These are phyloP conservation scores for Spisula solida DNA, from an alignment of 2,888 invertebrate species.

Conservation along the genomic window DNA sequence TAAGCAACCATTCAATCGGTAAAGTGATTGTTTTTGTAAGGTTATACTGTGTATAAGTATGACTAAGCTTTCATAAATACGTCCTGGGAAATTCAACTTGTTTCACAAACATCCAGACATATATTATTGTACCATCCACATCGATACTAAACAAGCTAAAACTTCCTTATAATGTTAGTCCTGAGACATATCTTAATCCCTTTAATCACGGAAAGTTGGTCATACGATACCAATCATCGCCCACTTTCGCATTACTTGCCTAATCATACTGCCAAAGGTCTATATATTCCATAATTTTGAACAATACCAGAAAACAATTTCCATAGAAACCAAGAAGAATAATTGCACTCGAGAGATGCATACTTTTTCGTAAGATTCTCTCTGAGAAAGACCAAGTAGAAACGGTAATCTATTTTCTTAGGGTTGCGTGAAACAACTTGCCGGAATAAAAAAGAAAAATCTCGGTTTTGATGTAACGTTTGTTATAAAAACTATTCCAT, in stretches of 20 bases:
- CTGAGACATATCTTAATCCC: not conserved
- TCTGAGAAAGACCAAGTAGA: not conserved
- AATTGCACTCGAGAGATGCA: not conserved
- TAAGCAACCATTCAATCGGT: too few relatives aligned
- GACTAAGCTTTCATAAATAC: too few relatives aligned
- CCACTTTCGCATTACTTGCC: not conserved
- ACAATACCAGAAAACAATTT: conserved; percentile 20
- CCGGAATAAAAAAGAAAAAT: not conserved
- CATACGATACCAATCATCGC: not conserved
- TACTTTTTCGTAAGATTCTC: not conserved
- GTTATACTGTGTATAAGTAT: too few relatives aligned
- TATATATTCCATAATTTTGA: not conserved
- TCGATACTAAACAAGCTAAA: not conserved
- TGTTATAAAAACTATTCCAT: not conserved
- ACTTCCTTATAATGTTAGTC: not conserved
- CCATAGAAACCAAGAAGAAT: conserved; percentile 2
- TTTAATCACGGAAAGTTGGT: conserved; percentile 4
- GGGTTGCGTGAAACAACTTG: not conserved
- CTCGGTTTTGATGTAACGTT: not conserved
- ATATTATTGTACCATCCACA: not conserved
- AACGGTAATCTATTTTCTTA: not conserved
- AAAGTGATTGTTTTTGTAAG: too few relatives aligned
- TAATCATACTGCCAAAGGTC: conserved; percentile 1
- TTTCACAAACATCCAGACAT: not conserved
- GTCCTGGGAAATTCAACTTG: not conserved